Evolutionary conservation across 2,888 invertebrate genomes (phyloP).

Genomic region (Noctua janthina): DNA sequence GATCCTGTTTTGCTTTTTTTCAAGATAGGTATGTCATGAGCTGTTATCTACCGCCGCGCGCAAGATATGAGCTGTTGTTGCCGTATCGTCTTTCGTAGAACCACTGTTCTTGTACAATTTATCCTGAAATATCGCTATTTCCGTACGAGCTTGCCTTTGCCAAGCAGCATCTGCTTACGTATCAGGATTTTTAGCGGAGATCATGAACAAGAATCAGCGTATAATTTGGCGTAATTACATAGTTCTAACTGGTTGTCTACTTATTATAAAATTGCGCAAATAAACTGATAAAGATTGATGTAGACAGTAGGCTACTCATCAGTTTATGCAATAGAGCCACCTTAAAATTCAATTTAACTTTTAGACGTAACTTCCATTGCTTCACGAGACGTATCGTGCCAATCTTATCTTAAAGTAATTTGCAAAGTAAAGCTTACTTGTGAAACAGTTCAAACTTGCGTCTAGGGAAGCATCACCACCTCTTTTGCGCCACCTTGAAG

Average conservation of each 20-base stretch:
- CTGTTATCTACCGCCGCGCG: too few relatives aligned
- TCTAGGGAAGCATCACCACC: background rate
- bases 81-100: too few relatives aligned
- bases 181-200: background rate
- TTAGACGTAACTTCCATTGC: slow-evolving; percentile 49
- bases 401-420: slow-evolving; percentile 52
- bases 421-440: slow-evolving; percentile 23
- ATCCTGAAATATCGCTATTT: background rate
- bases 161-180: background rate
- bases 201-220: background rate
- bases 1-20: background rate
- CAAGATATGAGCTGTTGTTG: too few relatives aligned
- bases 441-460: slow-evolving; percentile 25
- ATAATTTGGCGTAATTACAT: background rate
- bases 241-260: background rate
- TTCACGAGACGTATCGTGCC: slow-evolving; percentile 41
- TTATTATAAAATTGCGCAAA: slow-evolving; percentile 11
- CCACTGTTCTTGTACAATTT: too few relatives aligned
- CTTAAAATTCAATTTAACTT: slow-evolving; percentile 40
- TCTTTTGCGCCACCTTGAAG: background rate
- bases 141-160: background rate
- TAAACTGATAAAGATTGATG: slow-evolving; percentile 34
- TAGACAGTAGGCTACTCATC: slow-evolving; percentile 41
- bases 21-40: background rate
- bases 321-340: slow-evolving; percentile 28